Conservation (phyloP, 2,113 vertebrate species). For the Gasterosteus nipponicus region DNA sequence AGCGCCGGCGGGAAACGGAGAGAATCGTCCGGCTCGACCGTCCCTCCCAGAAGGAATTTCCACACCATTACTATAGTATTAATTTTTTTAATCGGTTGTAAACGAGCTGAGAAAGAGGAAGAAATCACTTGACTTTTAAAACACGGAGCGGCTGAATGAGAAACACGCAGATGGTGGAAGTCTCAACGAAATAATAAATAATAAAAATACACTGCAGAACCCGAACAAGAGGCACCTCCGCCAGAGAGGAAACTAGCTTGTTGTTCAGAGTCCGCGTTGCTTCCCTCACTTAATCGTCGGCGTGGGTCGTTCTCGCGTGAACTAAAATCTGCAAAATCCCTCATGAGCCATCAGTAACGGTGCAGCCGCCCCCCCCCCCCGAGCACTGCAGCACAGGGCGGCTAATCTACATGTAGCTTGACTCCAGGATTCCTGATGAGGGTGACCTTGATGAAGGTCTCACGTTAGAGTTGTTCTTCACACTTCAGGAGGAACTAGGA, state of each 20-base stretch:
- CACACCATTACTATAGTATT: no score
- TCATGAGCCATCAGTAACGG: background rate
- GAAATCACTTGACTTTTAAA: background rate
- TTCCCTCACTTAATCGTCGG: background rate
- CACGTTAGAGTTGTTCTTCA: background rate
- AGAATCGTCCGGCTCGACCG: background rate
- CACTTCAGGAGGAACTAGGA: background rate
- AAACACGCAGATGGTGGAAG: background rate
- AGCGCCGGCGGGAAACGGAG: background rate
- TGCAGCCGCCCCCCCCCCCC: background rate
- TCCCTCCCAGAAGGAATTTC: no score
- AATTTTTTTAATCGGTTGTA: background rate
- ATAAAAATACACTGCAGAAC: background rate
- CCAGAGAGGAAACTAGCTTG: slow-evolving; percentile 24
- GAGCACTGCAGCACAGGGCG: background rate
- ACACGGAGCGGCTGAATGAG: background rate
- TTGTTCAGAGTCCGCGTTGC: slow-evolving; percentile 7
- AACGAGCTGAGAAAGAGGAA: background rate
- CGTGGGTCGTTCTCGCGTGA: background rate
- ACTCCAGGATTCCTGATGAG: background rate
- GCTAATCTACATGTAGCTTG: background rate
- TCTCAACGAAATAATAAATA: no score
- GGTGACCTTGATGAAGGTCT: background rate
- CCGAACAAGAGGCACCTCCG: slow-evolving; percentile 17
- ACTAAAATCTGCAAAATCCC: background rate